Percentiles rank a stretch among this genome's conserved stretches.
These are phyloP conservation scores for Rhodinocichla rosea DNA, from an alignment of 2,113 vertebrate species.

Conservation along the genomic window DNA sequence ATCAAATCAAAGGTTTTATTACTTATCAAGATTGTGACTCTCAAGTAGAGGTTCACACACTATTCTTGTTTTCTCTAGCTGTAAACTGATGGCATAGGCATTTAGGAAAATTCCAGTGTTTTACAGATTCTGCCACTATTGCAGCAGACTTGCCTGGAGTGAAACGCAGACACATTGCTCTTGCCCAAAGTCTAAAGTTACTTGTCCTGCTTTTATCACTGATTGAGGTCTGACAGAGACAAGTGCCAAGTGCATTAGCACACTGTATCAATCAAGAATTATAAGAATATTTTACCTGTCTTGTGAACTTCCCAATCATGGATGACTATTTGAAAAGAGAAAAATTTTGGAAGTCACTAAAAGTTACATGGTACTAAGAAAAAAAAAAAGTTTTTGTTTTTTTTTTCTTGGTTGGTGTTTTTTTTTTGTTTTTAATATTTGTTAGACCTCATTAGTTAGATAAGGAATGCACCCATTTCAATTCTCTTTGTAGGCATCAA, in stretches of 20 bases:
- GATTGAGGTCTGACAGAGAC: neutral
- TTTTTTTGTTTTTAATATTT: neutral
- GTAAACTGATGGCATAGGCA: neutral
- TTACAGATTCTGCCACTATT: neutral
- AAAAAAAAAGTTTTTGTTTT: neutral
- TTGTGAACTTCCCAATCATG: rapidly evolving
- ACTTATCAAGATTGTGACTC: neutral
- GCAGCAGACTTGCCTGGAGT: neutral
- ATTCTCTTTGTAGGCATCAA: neutral
- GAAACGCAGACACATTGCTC: neutral
- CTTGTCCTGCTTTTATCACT: neutral
- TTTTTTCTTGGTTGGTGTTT: neutral
- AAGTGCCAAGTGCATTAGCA: neutral
- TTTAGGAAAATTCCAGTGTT: neutral
- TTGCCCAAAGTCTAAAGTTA: neutral
- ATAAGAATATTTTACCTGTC: neutral
- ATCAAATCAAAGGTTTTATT: neutral
- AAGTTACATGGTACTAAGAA: neutral
- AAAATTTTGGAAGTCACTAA: neutral
- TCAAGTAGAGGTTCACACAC: neutral
- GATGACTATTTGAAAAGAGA: neutral
- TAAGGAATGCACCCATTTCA: neutral
- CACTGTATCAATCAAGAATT: neutral
- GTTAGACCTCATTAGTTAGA: neutral
- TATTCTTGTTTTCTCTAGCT: neutral